Conservation (phyloP, 2,888 invertebrate species). For the Strigamia transsilvanica region DNA sequence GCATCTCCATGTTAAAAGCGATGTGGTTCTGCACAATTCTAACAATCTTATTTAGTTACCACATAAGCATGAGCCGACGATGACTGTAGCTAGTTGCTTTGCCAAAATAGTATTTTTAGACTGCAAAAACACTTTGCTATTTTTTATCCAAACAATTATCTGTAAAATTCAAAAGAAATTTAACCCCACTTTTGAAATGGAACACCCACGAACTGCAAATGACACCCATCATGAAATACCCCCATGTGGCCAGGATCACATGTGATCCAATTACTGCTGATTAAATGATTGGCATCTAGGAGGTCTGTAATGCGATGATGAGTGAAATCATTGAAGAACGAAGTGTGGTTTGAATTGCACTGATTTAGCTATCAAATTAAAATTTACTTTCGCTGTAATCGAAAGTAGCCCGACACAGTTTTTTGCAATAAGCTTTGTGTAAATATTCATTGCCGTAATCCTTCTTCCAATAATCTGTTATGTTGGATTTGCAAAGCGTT, state of each 20-base stretch:
- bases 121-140: no score
- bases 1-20: no score
- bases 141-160: neutral
- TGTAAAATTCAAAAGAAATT: neutral
- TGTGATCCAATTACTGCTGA: slow-evolving; percentile 3
- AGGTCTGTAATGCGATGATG: slow-evolving; percentile 5
- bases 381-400: neutral
- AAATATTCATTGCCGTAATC: no score
- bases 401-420: no score
- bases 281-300: slow-evolving; percentile 9
- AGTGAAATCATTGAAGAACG: neutral
- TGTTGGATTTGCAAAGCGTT: no score
- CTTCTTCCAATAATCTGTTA: no score
- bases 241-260: slow-evolving; percentile 15
- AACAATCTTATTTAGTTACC: no score
- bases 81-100: no score
- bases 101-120: no score
- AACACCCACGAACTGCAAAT: slow-evolving; percentile 8
- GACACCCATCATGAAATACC: slow-evolving; percentile 20
- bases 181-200: slow-evolving; percentile 3
- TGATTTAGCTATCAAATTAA: neutral
- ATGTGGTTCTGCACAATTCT: no score
- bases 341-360: neutral
- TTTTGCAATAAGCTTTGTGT: no score
- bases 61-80: no score